Evolutionary conservation across 2,113 vertebrate species (phyloP).

Genomic region (Petroica traversi): DNA sequence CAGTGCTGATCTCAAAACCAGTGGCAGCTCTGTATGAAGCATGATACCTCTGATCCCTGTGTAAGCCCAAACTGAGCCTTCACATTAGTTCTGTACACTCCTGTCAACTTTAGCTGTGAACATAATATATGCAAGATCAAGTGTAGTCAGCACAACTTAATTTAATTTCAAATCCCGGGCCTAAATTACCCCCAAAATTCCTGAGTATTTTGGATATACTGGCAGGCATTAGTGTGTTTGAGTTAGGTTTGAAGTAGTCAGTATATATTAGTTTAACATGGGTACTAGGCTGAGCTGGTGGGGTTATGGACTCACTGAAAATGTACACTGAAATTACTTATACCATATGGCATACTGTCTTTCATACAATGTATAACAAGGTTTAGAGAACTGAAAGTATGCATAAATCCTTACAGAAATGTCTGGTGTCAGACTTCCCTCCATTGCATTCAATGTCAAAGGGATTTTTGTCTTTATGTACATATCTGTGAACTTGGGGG

Average conservation of each 20-base stretch:
- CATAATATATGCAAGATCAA: neutral
- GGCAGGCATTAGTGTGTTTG: neutral
- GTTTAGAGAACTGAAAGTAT: neutral
- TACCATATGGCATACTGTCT: neutral
- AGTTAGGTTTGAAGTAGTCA: neutral
- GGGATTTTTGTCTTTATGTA: neutral
- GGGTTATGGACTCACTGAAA: neutral
- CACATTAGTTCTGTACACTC: neutral
- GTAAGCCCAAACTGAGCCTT: neutral
- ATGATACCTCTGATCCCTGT: neutral
- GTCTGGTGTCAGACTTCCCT: neutral
- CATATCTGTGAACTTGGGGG: neutral
- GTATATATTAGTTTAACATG: neutral
- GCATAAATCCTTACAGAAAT: neutral
- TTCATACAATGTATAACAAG: neutral
- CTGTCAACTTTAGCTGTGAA: neutral
- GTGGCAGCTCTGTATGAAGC: neutral
- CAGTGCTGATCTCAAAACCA: neutral
- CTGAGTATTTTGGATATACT: neutral
- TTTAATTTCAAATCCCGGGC: neutral
- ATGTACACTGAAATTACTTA: neutral
- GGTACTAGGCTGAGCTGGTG: neutral
- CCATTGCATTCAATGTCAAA: neutral
- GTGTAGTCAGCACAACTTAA: neutral
- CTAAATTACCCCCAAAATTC: neutral